Evolutionary conservation across 2,113 vertebrate species (phyloP).

Genomic region (Ascaphus truei): DNA sequence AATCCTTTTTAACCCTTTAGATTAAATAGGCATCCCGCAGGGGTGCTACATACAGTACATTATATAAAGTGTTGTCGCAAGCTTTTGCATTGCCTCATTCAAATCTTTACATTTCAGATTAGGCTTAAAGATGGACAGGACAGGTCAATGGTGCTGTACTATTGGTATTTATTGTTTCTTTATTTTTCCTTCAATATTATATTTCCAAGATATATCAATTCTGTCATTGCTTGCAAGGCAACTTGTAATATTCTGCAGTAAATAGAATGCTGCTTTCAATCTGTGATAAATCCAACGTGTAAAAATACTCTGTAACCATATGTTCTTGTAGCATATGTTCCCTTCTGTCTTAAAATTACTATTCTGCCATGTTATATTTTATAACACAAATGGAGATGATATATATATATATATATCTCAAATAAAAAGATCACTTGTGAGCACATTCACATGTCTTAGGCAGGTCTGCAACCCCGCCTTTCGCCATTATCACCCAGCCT

Average conservation of each 20-base stretch:
- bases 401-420: background rate
- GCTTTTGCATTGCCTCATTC: background rate
- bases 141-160: no score
- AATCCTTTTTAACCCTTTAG: no score
- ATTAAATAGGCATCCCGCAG: no score
- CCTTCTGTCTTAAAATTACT: conserved; percentile 23
- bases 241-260: conserved; percentile 25
- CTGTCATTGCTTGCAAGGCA: conserved; percentile 25
- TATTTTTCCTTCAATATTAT: no score
- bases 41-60: no score
- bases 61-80: no score
- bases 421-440: no score
- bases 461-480: no score
- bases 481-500: no score
- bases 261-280: conserved; percentile 24
- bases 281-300: conserved; percentile 31
- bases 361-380: conserved; percentile 21
- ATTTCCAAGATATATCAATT: conserved; percentile 29
- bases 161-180: no score
- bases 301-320: conserved; percentile 32
- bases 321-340: conserved; percentile 17
- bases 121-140: background rate
- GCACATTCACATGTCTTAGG: no score
- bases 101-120: background rate
- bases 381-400: conserved; percentile 4